Conservation (phyloP, 2,888 invertebrate genomes). For the Stomorhina lunata region DNA sequence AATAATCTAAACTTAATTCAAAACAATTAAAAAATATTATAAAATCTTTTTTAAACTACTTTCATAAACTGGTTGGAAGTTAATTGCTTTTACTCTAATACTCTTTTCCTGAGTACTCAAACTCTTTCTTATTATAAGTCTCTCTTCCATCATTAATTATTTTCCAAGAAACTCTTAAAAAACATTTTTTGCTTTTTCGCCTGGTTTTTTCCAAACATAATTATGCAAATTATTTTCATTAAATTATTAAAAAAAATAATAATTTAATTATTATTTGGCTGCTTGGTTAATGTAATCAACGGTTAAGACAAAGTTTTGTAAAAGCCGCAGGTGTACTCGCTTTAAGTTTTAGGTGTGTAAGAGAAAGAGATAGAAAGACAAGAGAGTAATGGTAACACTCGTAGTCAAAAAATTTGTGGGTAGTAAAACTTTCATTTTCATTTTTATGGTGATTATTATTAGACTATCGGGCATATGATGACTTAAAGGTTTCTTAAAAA, state of each 20-base stretch:
- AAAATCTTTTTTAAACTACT: not conserved
- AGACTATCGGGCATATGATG: too few species aligned
- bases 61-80: not conserved
- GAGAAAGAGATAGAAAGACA: too few species aligned
- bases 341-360: too few species aligned
- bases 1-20: not conserved
- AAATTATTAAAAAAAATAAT: not conserved
- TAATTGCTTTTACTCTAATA: not conserved
- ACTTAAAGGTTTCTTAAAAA: too few species aligned
- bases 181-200: not conserved
- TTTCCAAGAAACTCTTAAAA: not conserved
- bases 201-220: not conserved
- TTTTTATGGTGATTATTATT: too few species aligned
- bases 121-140: not conserved
- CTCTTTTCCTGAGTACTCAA: not conserved
- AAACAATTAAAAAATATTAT: not conserved
- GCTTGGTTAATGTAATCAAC: not conserved
- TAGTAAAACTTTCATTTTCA: too few species aligned
- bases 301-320: not conserved
- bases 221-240: conserved; percentile 19
- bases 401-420: too few species aligned
- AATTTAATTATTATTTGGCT: not conserved
- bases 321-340: not conserved
- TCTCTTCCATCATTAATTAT: not conserved
- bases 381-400: too few species aligned